Evolutionary conservation across 2,113 vertebrate species (phyloP), one percentile per base, ranked within the genome.

Genomic region (Bos javanicus): DNA sequence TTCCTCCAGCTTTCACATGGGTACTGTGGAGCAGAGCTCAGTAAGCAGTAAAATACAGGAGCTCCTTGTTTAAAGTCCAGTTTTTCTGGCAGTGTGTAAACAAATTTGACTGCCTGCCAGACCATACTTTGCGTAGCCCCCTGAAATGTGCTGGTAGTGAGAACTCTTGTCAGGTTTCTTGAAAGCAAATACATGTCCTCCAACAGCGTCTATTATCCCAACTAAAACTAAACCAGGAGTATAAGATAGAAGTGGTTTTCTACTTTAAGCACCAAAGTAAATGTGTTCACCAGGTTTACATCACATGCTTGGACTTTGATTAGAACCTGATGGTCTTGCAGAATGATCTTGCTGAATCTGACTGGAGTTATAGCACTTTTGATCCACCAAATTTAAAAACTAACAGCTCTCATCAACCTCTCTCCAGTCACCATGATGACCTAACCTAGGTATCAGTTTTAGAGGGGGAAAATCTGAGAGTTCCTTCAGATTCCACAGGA

Each of bases 241-340:
- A 71, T 99, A 99, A 0, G 99, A 99, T 11, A 99, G 95, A 3
- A 82, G 1, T 0, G 99, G 99, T 59, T 98, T 99, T 6, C 98
- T 98, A 14, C 81, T 67, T 0, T 99, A 98, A 0, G 96, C 97
- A 12, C 99, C 99, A 9, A 99, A 98, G 5, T 99, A 99, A 98
- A 99, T 99, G 99, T 99, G 91, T 99, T 99, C 0, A 99, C 99
- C 2, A 99, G 99, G 93, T 99, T 99, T 17, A 99, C 98, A 2
- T 99, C 99, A 54, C 99, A 99, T 6, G 99, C 99, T 0, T 98
- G 98, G 74, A 99, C 99, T 92, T 98, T 99, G 92, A 99, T 99
- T 96, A 99, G 97, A 43, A 99, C 99, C 99, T 99, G 99, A 96
- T 98, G 98, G 85, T 94, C 98, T 78, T 98, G 99, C 2, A 99